These are phyloP conservation scores for Rafetus swinhoei DNA, from an alignment of 2,113 vertebrate species.

Conservation along the genomic window DNA sequence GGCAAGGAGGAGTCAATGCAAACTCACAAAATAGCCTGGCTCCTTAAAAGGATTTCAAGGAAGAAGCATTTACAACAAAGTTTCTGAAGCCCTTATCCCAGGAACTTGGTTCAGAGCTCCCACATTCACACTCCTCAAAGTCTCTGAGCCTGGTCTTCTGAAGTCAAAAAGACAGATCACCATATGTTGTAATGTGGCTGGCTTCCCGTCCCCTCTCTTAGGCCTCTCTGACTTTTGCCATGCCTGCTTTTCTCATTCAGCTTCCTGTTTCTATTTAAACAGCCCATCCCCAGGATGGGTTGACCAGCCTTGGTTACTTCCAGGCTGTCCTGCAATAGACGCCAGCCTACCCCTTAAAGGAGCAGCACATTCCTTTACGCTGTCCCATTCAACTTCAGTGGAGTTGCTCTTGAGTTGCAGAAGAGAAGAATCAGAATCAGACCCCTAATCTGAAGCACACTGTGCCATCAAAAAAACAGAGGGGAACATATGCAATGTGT, in stretches of 20 bases:
- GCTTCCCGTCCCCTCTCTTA: neutral
- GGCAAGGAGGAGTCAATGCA: neutral
- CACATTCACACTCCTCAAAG: neutral
- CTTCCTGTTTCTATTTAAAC: neutral
- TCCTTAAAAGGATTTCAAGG: neutral
- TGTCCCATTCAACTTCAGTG: neutral
- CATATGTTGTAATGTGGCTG: neutral
- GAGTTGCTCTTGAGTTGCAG: neutral
- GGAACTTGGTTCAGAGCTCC: neutral
- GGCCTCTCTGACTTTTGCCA: neutral
- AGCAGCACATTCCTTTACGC: neutral
- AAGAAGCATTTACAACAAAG: neutral
- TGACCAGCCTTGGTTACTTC: too few relatives aligned
- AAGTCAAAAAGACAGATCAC: neutral
- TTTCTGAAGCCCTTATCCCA: neutral
- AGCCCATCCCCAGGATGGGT: neutral
- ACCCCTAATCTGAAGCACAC: neutral
- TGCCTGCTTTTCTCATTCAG: neutral
- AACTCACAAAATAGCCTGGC: neutral
- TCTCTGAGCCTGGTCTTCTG: neutral
- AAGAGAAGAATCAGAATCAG: neutral
- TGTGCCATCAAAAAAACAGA: neutral
- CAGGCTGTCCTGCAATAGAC: neutral
- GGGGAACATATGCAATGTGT: neutral
- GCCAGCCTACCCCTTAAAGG: neutral